Evolutionary conservation across 1,140 invertebrate genomes (phyloP), one percentile per base, ranked within the genome.

Genomic region (Drosophila tsacasi): DNA sequence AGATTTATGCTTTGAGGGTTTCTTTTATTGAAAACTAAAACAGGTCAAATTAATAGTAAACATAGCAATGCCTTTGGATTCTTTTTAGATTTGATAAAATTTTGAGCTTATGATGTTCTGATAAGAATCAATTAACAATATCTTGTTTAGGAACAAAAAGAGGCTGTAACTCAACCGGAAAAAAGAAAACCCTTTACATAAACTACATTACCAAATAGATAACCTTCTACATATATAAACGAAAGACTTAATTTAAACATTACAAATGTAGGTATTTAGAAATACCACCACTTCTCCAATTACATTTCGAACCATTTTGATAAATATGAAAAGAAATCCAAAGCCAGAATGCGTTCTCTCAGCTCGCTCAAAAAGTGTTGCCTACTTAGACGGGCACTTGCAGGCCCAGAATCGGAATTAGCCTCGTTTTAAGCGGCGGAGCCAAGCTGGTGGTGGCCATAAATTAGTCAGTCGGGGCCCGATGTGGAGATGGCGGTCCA

Each of bases 391-490:
- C 62, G 65, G 67, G 65, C 54, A 57, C 54, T 57, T 57, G 54
- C 54, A 57, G 21, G 54, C 54, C 57, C 27, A 25, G 35, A 77
- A 74, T 67, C 64, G 67, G 83, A 89, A 86, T 86, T 80, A 86
- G 83, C 71, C 67, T 27, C 65, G 63, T 76, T 57, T 89, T 89
- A 86, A 83, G 71, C 72, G 76, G 81, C 76, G 73, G 44, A 50
- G 66, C 52, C 67, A 72, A 77, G 84, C 81, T 78, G 80, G 81
- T 79, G 82, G 81, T 64, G 84, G 72, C 82, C 82, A 87, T 87
- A 87, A 87, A 87, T 87, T 87, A 87, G 83, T 89, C 69, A 85
- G 39, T 39, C 79, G 66, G 60, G 30, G 61, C 69, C 52, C 76
- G 58, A 87, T 71, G 83, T 87, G 76, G 5, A 55, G 52, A 55